Percentiles rank a stretch among this genome's conserved stretches.
Conservation (phyloP, 2,113 vertebrate species). For the Hippolais icterina region DNA sequence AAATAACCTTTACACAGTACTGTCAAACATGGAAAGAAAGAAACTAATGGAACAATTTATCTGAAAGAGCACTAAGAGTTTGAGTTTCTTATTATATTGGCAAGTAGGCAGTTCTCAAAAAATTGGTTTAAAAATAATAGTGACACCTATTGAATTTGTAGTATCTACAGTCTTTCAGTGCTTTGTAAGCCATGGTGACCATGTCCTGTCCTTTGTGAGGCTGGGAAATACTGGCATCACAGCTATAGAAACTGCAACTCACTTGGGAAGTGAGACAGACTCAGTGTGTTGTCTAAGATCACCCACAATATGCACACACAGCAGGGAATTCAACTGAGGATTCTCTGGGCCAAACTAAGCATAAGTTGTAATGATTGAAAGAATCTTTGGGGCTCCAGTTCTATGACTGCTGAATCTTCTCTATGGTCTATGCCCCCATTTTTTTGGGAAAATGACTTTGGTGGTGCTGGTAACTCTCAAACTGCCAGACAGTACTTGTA, state of each 20-base stretch:
- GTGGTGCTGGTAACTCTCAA: background rate
- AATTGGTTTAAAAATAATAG: background rate
- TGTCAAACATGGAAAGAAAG: background rate
- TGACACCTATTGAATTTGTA: background rate
- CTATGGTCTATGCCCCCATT: background rate
- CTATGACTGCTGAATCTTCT: background rate
- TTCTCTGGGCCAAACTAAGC: background rate
- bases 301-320: background rate
- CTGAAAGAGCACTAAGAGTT: background rate
- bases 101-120: background rate
- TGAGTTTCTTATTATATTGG: background rate
- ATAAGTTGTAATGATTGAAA: background rate
- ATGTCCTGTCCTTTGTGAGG: background rate
- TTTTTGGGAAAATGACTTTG: accelerated
- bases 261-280: background rate
- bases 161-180: background rate
- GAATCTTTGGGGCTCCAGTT: background rate
- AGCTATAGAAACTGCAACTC: background rate
- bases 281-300: background rate
- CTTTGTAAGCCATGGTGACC: background rate
- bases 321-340: background rate
- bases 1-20: background rate
- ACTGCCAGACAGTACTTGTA: background rate
- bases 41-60: background rate
- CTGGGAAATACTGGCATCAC: background rate